These are phyloP conservation scores for Zapus hudsonius DNA, from an alignment of 2,113 vertebrate species.

Conservation along the genomic window DNA sequence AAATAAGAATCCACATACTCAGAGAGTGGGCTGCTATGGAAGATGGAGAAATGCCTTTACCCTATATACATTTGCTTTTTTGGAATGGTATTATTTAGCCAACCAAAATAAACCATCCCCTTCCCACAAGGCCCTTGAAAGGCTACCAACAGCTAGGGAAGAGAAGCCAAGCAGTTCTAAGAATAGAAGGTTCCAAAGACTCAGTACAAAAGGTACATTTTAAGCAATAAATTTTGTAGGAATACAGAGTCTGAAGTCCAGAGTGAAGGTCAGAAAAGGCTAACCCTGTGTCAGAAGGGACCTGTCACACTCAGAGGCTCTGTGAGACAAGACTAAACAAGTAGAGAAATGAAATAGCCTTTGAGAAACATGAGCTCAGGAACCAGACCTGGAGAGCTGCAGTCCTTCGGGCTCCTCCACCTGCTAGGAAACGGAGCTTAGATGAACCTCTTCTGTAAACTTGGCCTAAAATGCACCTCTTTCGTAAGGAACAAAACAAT, in stretches of 20 bases:
- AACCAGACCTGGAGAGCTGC: not conserved
- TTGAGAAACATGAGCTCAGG: conserved; percentile 39
- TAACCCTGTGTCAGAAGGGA: not conserved
- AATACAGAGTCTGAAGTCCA: not conserved
- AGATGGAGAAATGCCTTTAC: not conserved
- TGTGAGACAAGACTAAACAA: not conserved
- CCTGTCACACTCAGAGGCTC: not conserved
- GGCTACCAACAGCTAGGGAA: not conserved
- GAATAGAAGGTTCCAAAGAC: conserved; percentile 30
- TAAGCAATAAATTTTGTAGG: not conserved
- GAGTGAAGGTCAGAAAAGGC: not conserved
- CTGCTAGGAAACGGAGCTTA: not conserved
- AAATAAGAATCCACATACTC: not conserved
- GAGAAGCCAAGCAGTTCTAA: conserved; percentile 52
- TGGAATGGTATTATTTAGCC: conserved; percentile 43
- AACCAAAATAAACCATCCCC: not conserved
- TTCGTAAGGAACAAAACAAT: not conserved
- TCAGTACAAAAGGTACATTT: conserved; percentile 23
- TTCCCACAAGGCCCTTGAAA: conserved; percentile 5
- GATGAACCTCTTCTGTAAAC: not conserved
- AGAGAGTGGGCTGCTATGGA: not conserved
- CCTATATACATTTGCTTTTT: not conserved
- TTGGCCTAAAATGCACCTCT: not conserved
- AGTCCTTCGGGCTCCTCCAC: not conserved
- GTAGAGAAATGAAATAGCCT: conserved; percentile 8